A percentile compares a stretch with the other conserved stretches of the same genome.
These are phyloP conservation scores for Nibea albiflora DNA, from an alignment of 2,113 vertebrate species.

Conservation along the genomic window DNA sequence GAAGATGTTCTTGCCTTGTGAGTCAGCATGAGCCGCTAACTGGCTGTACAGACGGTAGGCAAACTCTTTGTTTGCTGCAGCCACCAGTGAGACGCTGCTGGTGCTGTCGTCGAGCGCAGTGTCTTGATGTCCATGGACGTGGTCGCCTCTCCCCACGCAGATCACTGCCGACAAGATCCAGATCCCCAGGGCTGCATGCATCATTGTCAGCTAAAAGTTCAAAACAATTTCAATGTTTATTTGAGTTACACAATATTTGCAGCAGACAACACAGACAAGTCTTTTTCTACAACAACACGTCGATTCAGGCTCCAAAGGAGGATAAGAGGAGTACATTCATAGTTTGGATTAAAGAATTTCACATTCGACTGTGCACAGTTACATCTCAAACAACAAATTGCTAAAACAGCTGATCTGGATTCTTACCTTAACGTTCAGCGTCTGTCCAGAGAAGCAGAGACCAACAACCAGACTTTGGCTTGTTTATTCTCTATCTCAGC, in stretches of 20 bases:
- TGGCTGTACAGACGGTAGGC: slow-evolving; percentile 81
- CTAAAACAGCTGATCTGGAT: neutral
- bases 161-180: slow-evolving; percentile 69
- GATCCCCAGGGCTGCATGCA: slow-evolving; percentile 50
- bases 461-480: too few relatives aligned
- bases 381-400: neutral
- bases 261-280: too few relatives aligned
- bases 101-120: neutral
- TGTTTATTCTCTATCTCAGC: too few relatives aligned
- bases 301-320: too few relatives aligned
- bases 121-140: slow-evolving; percentile 24
- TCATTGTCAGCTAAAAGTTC: slow-evolving; percentile 61
- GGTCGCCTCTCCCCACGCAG: slow-evolving; percentile 51
- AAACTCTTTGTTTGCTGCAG: slow-evolving; percentile 77
- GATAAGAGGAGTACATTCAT: neutral
- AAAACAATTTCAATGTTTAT: slow-evolving; percentile 32
- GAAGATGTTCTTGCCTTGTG: slow-evolving; percentile 83
- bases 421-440: too few relatives aligned
- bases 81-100: slow-evolving; percentile 56
- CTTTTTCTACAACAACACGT: too few relatives aligned
- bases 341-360: neutral
- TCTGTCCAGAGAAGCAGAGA: too few relatives aligned
- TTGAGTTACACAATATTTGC: slow-evolving; percentile 47
- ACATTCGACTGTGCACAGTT: neutral
- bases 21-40: slow-evolving; percentile 62